Percentiles rank a stretch among this genome's conserved stretches.
phyloP scores from a whole-genome alignment of 2,888 invertebrate genomes.

The Archaeoteleia sp. region DNA sequence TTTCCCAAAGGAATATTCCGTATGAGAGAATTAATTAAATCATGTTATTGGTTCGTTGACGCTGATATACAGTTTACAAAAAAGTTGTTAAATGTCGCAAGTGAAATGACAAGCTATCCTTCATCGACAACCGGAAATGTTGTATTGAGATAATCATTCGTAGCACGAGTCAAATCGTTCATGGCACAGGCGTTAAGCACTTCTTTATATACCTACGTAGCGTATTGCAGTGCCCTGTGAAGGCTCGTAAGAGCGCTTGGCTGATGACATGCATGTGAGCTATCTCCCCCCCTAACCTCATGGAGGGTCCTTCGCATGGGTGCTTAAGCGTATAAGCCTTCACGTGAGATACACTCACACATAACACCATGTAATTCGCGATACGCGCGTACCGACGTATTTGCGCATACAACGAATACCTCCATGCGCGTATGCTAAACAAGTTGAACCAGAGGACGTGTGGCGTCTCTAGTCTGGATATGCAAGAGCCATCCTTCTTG shows the following conservation, averaged over 20 bases:
- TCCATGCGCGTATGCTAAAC: constrained; percentile 7
- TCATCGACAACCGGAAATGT: not conserved
- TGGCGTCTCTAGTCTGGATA: not conserved
- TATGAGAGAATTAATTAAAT: too few relatives aligned
- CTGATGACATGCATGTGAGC: constrained; percentile 46
- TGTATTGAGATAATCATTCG: constrained; percentile 11
- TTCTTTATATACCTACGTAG: constrained; percentile 42
- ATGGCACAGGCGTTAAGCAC: constrained; percentile 37
- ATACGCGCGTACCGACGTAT: constrained; percentile 15
- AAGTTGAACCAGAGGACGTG: constrained; percentile 1
- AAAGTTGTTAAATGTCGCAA: too few relatives aligned
- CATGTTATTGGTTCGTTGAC: too few relatives aligned
- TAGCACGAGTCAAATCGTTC: constrained; percentile 27
- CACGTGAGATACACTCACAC: constrained; percentile 9
- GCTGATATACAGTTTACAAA: too few relatives aligned
- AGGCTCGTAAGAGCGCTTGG: constrained; percentile 46
- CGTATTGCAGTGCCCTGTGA: constrained; percentile 35
- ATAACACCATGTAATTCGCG: constrained; percentile 23
- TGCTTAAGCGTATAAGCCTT: constrained; percentile 45
- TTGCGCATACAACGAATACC: constrained; percentile 16
- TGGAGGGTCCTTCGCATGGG: constrained; percentile 48
- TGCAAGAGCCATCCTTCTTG: not conserved
- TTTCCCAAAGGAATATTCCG: too few relatives aligned
- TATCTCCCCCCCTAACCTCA: constrained; percentile 43
- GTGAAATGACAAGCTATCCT: not conserved